phyloP scores from a whole-genome alignment of 2,888 invertebrate genomes.

The Folsomia manolachei region DNA sequence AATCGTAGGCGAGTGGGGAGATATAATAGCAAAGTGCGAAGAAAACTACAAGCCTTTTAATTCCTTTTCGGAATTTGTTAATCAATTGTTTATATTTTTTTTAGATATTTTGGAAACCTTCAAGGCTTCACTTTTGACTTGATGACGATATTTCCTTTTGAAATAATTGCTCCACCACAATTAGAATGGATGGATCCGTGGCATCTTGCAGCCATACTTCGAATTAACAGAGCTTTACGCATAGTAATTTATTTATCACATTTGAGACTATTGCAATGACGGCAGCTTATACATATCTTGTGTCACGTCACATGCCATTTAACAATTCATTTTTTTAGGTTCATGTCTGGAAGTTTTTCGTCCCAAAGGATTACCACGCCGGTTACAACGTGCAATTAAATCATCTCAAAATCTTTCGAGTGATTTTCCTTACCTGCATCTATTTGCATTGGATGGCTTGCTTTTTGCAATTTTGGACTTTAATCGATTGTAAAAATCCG shows the following conservation, averaged over 20 bases:
- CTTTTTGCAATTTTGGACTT: neutral
- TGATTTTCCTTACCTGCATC: neutral
- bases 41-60: neutral
- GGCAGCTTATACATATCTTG: too few species aligned
- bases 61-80: neutral
- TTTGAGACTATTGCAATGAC: too few species aligned
- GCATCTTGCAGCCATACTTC: neutral
- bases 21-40: neutral
- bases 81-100: neutral
- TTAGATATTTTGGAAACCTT: neutral
- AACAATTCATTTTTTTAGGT: neutral
- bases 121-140: neutral
- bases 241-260: too few species aligned
- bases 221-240: neutral
- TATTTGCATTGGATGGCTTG: neutral
- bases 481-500: neutral
- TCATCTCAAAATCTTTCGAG: neutral
- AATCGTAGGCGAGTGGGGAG: neutral
- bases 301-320: too few species aligned
- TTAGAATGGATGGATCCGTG: neutral
- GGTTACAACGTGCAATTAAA: neutral
- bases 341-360: neutral
- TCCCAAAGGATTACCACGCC: neutral
- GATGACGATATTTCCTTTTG: constrained; percentile 1
- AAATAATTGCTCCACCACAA: neutral